Evolutionary conservation across 2,888 invertebrate genomes (phyloP).

Genomic region (Meta bourneti): DNA sequence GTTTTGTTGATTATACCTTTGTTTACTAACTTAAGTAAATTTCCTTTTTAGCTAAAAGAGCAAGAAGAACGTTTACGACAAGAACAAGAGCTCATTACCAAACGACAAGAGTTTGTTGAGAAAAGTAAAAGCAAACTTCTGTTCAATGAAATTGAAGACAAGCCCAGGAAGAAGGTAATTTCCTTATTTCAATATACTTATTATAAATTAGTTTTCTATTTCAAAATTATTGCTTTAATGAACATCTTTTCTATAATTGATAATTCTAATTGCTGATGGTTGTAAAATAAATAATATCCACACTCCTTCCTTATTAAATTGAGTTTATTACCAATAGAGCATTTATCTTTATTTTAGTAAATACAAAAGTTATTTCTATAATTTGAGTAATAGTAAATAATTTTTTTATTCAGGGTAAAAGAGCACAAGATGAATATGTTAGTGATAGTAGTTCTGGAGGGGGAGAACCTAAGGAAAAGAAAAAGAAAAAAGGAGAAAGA

Average conservation of each 20-base stretch:
- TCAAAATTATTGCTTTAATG: background rate
- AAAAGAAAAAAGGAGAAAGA: constrained; percentile 77
- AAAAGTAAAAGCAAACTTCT: constrained; percentile 95
- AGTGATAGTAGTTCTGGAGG: constrained; percentile 78
- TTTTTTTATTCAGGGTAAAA: constrained; percentile 71
- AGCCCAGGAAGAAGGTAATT: constrained; percentile 80
- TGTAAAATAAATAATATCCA: background rate
- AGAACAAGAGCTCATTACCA: constrained; percentile 89
- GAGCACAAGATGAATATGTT: constrained; percentile 77
- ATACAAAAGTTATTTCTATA: too few species aligned
- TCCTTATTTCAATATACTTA: constrained; percentile 20
- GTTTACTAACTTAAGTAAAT: background rate
- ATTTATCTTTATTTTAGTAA: background rate
- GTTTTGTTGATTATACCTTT: too few species aligned
- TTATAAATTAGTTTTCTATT: background rate
- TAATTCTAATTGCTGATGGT: background rate
- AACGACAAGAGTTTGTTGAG: constrained; percentile 95
- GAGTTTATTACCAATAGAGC: background rate
- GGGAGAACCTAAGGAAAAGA: constrained; percentile 78
- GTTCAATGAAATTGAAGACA: constrained; percentile 90
- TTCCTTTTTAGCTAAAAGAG: constrained; percentile 79
- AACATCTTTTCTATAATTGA: background rate
- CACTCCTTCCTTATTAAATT: background rate
- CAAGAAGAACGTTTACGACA: constrained; percentile 90
- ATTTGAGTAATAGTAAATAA: background rate